Evolutionary conservation across 2,888 invertebrate genomes (phyloP).

Genomic region (Chalcosyrphus nemorum): DNA sequence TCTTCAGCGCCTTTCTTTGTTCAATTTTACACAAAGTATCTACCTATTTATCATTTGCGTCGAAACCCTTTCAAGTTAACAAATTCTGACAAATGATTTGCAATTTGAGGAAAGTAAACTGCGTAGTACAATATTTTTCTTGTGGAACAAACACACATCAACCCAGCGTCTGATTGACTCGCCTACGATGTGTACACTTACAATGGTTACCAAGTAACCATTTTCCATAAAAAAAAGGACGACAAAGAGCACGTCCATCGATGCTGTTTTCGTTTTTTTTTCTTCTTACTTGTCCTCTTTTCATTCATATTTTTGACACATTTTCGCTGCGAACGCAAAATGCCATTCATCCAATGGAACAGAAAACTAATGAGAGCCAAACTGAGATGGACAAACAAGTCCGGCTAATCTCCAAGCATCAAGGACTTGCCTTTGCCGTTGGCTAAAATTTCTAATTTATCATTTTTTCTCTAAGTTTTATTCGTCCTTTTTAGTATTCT

Average conservation of each 20-base stretch:
- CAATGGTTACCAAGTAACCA: slow-evolving; percentile 8
- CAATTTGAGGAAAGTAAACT: slow-evolving; percentile 26
- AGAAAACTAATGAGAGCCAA: slow-evolving; percentile 69
- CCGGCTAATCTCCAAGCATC: slow-evolving; percentile 66
- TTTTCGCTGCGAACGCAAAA: slow-evolving; percentile 42
- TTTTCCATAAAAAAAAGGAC: not conserved
- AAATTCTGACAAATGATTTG: slow-evolving; percentile 32
- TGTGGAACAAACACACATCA: not conserved
- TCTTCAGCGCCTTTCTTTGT: not conserved
- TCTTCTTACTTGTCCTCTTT: slow-evolving; percentile 5
- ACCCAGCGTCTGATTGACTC: not conserved
- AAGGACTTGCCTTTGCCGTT: slow-evolving; percentile 64
- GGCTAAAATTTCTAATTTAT: slow-evolving; percentile 65
- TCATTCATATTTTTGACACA: slow-evolving; percentile 58
- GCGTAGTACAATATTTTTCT: slow-evolving; percentile 7
- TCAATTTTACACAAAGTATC: not conserved
- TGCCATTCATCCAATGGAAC: slow-evolving; percentile 63
- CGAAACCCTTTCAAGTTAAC: slow-evolving; percentile 29
- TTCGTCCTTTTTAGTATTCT: not conserved
- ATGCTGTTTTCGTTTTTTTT: not conserved
- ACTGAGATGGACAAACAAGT: slow-evolving; percentile 70
- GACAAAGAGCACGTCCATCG: slow-evolving; percentile 33
- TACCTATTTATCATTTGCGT: not conserved
- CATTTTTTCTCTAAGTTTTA: slow-evolving; percentile 33
- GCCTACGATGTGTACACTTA: not conserved